A percentile compares a stretch with the other conserved stretches of the same genome.
Conservation (phyloP, 2,113 vertebrate species). For the Halcyon malimbica region DNA sequence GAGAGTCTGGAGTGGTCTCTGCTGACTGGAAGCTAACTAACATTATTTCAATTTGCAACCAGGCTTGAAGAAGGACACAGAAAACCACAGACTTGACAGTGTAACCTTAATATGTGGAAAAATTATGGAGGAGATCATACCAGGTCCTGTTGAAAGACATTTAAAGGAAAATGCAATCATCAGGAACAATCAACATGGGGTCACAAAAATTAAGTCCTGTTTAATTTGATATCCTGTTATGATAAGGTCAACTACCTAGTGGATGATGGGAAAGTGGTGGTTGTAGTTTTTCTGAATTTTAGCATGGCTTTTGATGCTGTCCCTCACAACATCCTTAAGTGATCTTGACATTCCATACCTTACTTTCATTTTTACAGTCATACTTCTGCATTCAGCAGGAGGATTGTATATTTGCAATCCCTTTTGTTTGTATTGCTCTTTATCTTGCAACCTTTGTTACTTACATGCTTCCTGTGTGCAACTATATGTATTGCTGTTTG, state of each 20-base stretch:
- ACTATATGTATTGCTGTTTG: neutral
- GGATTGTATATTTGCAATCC: neutral
- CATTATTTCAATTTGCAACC: neutral
- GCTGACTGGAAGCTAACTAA: neutral
- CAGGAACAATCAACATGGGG: neutral
- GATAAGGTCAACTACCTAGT: neutral
- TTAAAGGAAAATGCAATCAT: neutral
- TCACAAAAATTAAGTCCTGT: neutral
- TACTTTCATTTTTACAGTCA: neutral
- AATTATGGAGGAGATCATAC: neutral
- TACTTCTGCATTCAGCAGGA: neutral
- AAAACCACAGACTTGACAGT: neutral
- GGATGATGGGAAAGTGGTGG: neutral
- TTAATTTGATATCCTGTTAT: neutral
- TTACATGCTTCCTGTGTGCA: neutral
- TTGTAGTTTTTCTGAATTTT: neutral
- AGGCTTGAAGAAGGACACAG: neutral
- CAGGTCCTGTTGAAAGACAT: neutral
- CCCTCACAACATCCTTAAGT: neutral
- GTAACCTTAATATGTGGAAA: neutral
- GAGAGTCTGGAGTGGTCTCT: neutral
- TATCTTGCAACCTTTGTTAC: neutral
- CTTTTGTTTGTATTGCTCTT: neutral
- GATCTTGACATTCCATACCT: neutral
- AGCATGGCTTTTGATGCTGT: neutral